Evolutionary conservation across 2,888 invertebrate genomes (phyloP).

Genomic region (Dryocosmus kuriphilus): DNA sequence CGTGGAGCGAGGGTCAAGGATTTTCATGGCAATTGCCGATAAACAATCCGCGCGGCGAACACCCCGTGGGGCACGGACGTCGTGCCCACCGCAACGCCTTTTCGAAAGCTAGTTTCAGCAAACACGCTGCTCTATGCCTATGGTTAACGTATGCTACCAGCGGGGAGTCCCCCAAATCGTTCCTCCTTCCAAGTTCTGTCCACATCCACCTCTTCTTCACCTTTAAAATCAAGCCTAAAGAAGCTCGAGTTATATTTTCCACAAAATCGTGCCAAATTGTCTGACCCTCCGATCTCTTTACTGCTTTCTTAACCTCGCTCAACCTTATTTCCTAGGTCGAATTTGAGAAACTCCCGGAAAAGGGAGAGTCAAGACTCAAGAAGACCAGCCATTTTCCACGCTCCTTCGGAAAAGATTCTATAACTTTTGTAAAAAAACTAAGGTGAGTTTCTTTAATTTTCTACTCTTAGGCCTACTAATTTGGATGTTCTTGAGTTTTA

Average conservation of each 20-base stretch:
- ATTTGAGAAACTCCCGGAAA: neutral
- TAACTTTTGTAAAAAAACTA: neutral
- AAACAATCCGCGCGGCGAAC: conserved; percentile 56
- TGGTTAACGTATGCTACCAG: conserved; percentile 59
- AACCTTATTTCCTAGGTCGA: neutral
- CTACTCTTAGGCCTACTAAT: neutral
- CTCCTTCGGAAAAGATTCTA: neutral
- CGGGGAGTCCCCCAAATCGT: conserved; percentile 63
- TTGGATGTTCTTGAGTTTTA: neutral
- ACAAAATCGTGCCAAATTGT: neutral
- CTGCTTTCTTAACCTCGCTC: neutral
- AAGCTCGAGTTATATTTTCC: neutral
- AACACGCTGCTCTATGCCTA: conserved; percentile 50
- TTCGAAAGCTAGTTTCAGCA: conserved; percentile 57
- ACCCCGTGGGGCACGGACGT: conserved; percentile 53
- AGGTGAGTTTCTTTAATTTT: neutral
- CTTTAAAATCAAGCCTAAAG: neutral
- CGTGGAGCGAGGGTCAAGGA: conserved; percentile 54
- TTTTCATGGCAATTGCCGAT: conserved; percentile 60
- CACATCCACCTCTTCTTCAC: conserved; percentile 41
- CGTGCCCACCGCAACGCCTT: conserved; percentile 56
- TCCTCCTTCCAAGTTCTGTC: conserved; percentile 43
- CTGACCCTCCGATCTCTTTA: neutral
- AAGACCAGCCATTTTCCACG: neutral
- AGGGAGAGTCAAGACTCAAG: neutral